Evolutionary conservation across 37 sponge, comb jelly and placozoan species (phyloP).

Genomic region (Beroe ovata): DNA sequence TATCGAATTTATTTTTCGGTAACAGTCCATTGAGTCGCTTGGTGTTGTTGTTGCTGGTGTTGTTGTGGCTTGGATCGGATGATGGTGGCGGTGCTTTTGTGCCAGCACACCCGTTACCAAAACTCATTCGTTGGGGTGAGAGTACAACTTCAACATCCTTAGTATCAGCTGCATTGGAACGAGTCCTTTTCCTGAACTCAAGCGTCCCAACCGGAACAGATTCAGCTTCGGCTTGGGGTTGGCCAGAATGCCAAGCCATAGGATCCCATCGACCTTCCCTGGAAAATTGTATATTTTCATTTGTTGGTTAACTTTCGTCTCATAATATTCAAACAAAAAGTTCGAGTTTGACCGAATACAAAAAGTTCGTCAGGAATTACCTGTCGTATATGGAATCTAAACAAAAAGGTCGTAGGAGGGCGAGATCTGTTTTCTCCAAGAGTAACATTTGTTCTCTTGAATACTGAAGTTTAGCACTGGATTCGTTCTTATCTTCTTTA

Average conservation of each 20-base stretch:
- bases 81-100: background rate
- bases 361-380: background rate
- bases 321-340: background rate
- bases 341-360: background rate
- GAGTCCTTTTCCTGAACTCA: slow-evolving; percentile 56
- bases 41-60: background rate
- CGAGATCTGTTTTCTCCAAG: slow-evolving; percentile 43
- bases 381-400: slow-evolving; percentile 10
- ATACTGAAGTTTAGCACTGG: slow-evolving; percentile 1
- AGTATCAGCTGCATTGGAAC: slow-evolving; percentile 17
- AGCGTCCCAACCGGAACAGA: slow-evolving; percentile 28
- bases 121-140: slow-evolving; percentile 58
- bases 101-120: slow-evolving; percentile 60
- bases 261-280: slow-evolving; percentile 66
- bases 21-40: slow-evolving; percentile 55
- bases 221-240: background rate
- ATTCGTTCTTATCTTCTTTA: background rate
- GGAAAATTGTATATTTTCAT: background rate
- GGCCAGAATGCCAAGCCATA: slow-evolving; percentile 52
- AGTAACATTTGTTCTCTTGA: slow-evolving; percentile 41
- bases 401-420: slow-evolving; percentile 34
- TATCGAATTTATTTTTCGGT: slow-evolving; percentile 64
- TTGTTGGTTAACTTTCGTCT: background rate
- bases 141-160: slow-evolving; percentile 49
- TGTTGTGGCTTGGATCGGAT: background rate